Evolutionary conservation across 2,113 vertebrate genomes (phyloP), one percentile per base, ranked within the genome.

Genomic region (Sisor rabdophorus): DNA sequence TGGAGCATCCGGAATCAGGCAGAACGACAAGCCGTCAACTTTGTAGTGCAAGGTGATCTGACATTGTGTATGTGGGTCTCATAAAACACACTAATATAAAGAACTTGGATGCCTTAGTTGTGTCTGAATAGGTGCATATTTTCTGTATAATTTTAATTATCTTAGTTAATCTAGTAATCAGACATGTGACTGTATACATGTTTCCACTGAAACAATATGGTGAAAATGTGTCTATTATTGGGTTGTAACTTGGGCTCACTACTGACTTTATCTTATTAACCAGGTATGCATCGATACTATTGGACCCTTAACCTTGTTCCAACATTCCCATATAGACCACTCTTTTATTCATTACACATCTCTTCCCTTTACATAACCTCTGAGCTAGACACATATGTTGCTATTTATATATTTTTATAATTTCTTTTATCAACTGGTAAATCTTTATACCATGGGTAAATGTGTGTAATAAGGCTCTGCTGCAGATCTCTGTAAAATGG

Each of bases 401-500:
- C 16, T 32, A 19, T 61, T 60, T 30, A 60, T 30, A 30, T 19
- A 36, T 61, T 61, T 32, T 10, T 2, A 32, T 60, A 28, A 16
- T 61, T 61, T 59, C 40, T 32, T 61, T 44, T 4, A 44, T 10
- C 40, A 22, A 44, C 13, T 3, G 11, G 5, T 44, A 44, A 64
- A 44, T 44, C 20, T 32, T 20, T 40, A 64, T 11, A 64, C 17
- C 26, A 60, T 60, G 6, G 30, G 22, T 11, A 36, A 2, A 11
- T 32, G 30, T 76, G 2, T 47, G 12, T 30, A n/a, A 17, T 56
- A 44, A 97, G 96, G 95, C 47, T 98, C 95, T 16, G 95, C 94
- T 6, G 94, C 96, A 9, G 96, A 98, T 86, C 93, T 98, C 82
- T 96, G 95, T 84, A 98, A 98, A 89, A 91, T 93, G 91, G 95